These are phyloP conservation scores for Zosterops borbonicus DNA, from an alignment of 2,113 vertebrate genomes.

Conservation along the genomic window DNA sequence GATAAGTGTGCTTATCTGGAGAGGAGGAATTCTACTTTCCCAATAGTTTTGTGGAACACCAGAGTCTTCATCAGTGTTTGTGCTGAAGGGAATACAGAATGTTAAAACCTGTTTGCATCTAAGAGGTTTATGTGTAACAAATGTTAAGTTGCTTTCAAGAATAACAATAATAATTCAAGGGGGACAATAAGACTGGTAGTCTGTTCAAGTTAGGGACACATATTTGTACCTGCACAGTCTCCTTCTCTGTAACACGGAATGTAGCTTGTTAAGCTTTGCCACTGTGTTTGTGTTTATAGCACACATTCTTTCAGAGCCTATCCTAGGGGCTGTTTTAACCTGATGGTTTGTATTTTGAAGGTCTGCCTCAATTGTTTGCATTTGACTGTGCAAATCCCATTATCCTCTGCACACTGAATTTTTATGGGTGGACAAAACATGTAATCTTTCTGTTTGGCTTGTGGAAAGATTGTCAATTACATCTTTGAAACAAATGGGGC, in stretches of 20 bases:
- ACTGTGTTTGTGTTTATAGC: background rate
- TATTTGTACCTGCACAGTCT: background rate
- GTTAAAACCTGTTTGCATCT: background rate
- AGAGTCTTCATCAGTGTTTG: background rate
- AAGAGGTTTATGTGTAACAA: background rate
- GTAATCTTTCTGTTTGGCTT: background rate
- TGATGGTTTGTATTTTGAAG: background rate
- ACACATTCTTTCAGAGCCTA: background rate
- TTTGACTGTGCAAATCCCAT: background rate
- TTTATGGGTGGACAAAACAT: background rate
- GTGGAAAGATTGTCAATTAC: background rate
- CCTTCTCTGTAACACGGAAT: background rate
- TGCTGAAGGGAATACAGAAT: background rate
- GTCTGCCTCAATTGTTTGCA: background rate
- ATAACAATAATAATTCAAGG: background rate
- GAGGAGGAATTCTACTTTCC: background rate
- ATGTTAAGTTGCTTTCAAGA: background rate
- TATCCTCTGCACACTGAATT: background rate
- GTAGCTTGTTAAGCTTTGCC: background rate
- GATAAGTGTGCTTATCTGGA: background rate
- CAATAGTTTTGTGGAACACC: background rate
- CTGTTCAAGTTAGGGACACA: fast-evolving
- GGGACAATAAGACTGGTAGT: background rate
- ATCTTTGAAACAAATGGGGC: background rate
- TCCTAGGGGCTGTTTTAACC: background rate